These are phyloP conservation scores for Papilio polyxenes DNA, from an alignment of 1,140 invertebrate genomes.

Conservation along the genomic window DNA sequence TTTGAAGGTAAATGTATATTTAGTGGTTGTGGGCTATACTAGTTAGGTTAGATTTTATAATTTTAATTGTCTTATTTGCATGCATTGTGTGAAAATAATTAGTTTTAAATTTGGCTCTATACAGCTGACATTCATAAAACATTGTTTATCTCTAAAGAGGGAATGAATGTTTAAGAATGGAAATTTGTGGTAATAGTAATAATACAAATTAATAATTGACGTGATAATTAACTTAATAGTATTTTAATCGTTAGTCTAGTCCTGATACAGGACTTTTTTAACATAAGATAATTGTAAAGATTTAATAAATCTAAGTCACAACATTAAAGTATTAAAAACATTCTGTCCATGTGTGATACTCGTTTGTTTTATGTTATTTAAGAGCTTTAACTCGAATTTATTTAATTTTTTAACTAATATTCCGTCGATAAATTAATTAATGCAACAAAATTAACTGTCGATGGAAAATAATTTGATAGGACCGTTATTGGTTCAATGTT, in stretches of 20 bases:
- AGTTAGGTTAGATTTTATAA: not conserved
- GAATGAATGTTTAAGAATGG: too few species aligned
- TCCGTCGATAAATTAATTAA: not conserved
- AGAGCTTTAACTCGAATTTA: not conserved
- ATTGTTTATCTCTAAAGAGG: too few species aligned
- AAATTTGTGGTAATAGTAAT: too few species aligned
- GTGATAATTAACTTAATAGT: not conserved
- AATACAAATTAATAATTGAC: not conserved
- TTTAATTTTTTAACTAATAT: not conserved
- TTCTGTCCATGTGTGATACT: conserved; percentile 1
- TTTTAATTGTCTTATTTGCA: not conserved
- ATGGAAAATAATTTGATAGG: too few species aligned
- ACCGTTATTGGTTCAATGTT: too few species aligned
- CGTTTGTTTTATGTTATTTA: not conserved
- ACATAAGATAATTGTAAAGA: not conserved
- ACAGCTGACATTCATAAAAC: too few species aligned
- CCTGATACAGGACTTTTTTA: not conserved
- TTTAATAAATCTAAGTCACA: not conserved
- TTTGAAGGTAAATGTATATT: not conserved
- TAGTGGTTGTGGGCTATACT: not conserved
- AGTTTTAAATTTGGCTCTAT: not conserved
- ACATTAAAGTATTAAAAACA: not conserved
- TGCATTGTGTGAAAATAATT: not conserved
- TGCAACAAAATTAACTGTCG: not conserved
- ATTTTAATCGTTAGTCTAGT: not conserved